These are phyloP conservation scores for Spicauda simplicius DNA, from an alignment of 2,888 invertebrate genomes.

Conservation along the genomic window DNA sequence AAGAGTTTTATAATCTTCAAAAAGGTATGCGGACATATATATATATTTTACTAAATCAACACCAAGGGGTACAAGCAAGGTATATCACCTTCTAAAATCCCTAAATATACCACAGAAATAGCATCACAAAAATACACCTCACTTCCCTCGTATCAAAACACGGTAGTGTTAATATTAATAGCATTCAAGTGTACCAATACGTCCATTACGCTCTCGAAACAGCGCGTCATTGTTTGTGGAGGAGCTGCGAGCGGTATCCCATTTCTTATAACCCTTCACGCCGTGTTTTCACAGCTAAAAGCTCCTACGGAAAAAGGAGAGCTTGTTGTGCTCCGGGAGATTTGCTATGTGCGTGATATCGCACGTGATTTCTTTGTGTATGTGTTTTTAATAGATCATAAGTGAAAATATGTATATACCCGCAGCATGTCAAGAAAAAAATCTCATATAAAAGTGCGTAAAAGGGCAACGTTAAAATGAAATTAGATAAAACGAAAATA, in stretches of 20 bases:
- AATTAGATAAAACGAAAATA: too few species aligned
- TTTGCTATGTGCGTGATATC: background rate
- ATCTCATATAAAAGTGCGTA: too few species aligned
- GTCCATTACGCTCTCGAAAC: conserved; percentile 35
- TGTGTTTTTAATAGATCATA: too few species aligned
- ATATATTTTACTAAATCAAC: too few species aligned
- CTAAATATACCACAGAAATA: background rate
- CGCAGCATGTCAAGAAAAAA: too few species aligned
- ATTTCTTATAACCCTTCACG: conserved; percentile 56
- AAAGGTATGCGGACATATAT: too few species aligned
- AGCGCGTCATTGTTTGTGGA: conserved; percentile 37
- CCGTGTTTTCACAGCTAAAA: conserved; percentile 79
- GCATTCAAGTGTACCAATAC: conserved; percentile 39
- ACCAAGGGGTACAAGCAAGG: too few species aligned
- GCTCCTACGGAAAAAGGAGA: conserved; percentile 53
- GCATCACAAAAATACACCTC: conserved; percentile 8
- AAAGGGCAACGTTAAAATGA: too few species aligned
- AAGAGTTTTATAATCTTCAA: too few species aligned
- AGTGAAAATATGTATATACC: too few species aligned
- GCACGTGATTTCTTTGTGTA: background rate
- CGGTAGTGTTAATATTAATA: conserved; percentile 34
- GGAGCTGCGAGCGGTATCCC: conserved; percentile 49
- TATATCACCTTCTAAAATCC: background rate
- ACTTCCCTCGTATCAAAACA: conserved; percentile 19
- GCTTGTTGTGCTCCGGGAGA: conserved; percentile 9